phyloP scores from a whole-genome alignment of 2,888 invertebrate species.

The Parelbella ahira region DNA sequence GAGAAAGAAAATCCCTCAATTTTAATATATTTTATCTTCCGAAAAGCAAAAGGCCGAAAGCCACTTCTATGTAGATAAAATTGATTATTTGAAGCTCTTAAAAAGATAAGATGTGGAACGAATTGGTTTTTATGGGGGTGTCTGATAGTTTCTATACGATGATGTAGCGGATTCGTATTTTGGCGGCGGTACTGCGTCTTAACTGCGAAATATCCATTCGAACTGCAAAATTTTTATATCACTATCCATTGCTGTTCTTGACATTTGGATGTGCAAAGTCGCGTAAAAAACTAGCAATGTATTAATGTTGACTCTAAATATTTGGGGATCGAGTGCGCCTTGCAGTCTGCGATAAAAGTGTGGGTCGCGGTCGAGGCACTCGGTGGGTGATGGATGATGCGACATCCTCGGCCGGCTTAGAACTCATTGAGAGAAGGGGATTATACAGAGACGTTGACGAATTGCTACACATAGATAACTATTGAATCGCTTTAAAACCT shows the following conservation, averaged over 20 bases:
- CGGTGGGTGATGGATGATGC: constrained; percentile 66
- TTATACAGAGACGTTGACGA: constrained; percentile 75
- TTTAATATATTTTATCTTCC: constrained; percentile 13
- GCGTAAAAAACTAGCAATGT: not conserved
- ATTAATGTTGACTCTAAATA: not conserved
- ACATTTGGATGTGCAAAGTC: not conserved
- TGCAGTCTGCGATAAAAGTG: constrained; percentile 28
- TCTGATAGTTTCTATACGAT: constrained; percentile 25
- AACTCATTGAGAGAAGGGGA: constrained; percentile 69
- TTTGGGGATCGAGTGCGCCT: not conserved
- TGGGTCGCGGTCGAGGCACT: constrained; percentile 43
- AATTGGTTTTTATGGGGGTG: constrained; percentile 24
- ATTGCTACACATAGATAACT: constrained; percentile 68
- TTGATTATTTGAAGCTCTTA: constrained; percentile 26
- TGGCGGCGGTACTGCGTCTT: constrained; percentile 1
- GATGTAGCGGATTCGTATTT: constrained; percentile 24
- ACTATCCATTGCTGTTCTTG: constrained; percentile 3
- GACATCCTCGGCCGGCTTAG: constrained; percentile 66
- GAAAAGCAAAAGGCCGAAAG: constrained; percentile 12
- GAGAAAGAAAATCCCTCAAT: constrained; percentile 1
- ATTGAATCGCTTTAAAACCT: constrained; percentile 72
- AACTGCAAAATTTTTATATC: not conserved
- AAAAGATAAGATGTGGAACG: constrained; percentile 25
- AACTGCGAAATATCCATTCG: not conserved
- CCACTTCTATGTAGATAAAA: constrained; percentile 16